phyloP scores from a whole-genome alignment of 2,888 invertebrate species.

The Poecilobothrus nobilitatus region DNA sequence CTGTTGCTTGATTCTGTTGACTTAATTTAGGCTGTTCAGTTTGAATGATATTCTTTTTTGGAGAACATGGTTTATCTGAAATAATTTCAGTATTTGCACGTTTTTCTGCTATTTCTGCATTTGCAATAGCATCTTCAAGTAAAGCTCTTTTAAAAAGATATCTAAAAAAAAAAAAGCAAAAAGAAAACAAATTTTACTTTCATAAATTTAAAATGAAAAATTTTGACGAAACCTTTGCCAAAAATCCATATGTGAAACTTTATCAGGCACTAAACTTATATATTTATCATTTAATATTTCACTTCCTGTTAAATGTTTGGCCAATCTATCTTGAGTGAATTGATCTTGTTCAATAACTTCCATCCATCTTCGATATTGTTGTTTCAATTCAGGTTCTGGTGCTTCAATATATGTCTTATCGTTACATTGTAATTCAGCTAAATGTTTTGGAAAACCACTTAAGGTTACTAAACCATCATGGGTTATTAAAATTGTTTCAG shows the following conservation, averaged over 20 bases:
- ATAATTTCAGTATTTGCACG: slow-evolving; percentile 34
- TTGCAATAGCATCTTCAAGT: slow-evolving; percentile 63
- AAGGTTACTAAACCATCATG: slow-evolving; percentile 60
- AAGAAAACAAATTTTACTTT: slow-evolving; percentile 15
- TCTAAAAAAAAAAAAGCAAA: slow-evolving; percentile 32
- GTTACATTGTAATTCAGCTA: slow-evolving; percentile 62
- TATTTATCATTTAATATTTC: slow-evolving; percentile 43
- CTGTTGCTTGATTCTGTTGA: neutral
- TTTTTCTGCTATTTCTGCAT: slow-evolving; percentile 52
- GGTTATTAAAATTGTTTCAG: slow-evolving; percentile 58
- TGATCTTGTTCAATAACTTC: slow-evolving; percentile 47
- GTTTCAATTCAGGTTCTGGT: slow-evolving; percentile 48
- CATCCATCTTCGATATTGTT: slow-evolving; percentile 53
- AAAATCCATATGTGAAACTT: slow-evolving; percentile 64
- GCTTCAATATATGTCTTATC: slow-evolving; percentile 65
- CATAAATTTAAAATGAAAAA: slow-evolving; percentile 1
- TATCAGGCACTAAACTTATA: slow-evolving; percentile 55
- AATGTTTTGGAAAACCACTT: slow-evolving; percentile 54
- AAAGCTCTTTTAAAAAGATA: slow-evolving; percentile 76
- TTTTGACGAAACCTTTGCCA: slow-evolving; percentile 58
- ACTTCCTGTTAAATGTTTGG: slow-evolving; percentile 53
- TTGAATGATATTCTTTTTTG: slow-evolving; percentile 23
- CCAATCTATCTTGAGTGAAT: slow-evolving; percentile 51
- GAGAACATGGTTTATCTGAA: slow-evolving; percentile 20
- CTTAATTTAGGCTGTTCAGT: slow-evolving; percentile 24